Evolutionary conservation across 2,113 vertebrate species (phyloP).

Genomic region (Heterocephalus glaber): DNA sequence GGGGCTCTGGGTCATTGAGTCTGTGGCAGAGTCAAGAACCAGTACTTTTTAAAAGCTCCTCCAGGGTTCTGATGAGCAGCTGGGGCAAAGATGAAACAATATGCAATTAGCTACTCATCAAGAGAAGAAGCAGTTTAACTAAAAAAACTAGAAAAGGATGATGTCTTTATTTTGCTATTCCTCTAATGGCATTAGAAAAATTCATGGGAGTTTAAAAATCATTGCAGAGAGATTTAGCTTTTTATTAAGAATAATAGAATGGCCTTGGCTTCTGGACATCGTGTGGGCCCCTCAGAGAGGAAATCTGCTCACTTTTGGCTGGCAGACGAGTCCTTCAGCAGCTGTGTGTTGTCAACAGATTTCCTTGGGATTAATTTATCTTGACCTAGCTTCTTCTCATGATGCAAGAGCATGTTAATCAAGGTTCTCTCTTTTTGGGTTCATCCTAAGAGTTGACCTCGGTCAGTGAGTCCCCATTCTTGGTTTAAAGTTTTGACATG

Average conservation of each 20-base stretch:
- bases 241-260: slow-evolving; percentile 26
- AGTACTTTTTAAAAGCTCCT: not conserved
- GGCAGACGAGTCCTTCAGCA: not conserved
- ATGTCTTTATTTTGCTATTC: slow-evolving; percentile 52
- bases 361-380: not conserved
- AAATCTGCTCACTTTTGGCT: not conserved
- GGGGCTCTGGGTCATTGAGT: not conserved
- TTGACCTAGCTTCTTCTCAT: slow-evolving; percentile 16
- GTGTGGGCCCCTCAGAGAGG: not conserved
- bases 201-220: slow-evolving; percentile 11
- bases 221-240: slow-evolving; percentile 23
- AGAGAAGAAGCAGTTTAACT: slow-evolving; percentile 38
- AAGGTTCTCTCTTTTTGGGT: not conserved
- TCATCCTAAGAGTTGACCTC: slow-evolving; percentile 20
- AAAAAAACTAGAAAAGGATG: not conserved
- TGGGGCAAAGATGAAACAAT: slow-evolving; percentile 24
- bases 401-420: slow-evolving; percentile 52
- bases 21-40: not conserved
- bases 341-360: not conserved
- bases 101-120: slow-evolving; percentile 1
- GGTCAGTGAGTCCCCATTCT: not conserved
- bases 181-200: slow-evolving; percentile 49
- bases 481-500: slow-evolving; percentile 52
- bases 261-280: not conserved
- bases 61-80: not conserved